Evolutionary conservation across 2,888 invertebrate genomes (phyloP).

Genomic region (Lordiphosa fenestrarum): DNA sequence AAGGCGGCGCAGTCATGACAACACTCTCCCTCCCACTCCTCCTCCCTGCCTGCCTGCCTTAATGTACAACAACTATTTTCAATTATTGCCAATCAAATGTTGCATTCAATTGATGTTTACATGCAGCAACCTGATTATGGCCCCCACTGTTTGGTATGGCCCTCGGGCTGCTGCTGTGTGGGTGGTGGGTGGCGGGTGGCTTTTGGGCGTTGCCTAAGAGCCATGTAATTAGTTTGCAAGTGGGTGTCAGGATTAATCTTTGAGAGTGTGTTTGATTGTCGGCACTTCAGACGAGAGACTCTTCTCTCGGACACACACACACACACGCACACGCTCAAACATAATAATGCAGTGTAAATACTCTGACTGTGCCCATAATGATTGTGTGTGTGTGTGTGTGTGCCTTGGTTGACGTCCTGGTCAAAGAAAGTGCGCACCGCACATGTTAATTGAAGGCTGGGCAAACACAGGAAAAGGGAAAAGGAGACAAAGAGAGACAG

Average conservation of each 20-base stretch:
- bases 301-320: constrained; percentile 14
- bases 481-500: constrained; percentile 2
- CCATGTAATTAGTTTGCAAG: constrained; percentile 76
- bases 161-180: constrained; percentile 20
- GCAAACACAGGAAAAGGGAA: constrained; percentile 36
- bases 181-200: not conserved
- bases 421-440: constrained; percentile 63
- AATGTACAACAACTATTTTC: constrained; percentile 76
- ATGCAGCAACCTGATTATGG: constrained; percentile 68
- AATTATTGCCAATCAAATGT: constrained; percentile 79
- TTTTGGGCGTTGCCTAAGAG: constrained; percentile 61
- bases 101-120: constrained; percentile 77
- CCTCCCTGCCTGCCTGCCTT: constrained; percentile 14
- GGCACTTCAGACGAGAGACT: constrained; percentile 46
- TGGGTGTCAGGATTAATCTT: constrained; percentile 74
- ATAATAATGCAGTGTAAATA: constrained; percentile 63
- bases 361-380: constrained; percentile 44
- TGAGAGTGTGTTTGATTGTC: constrained; percentile 71
- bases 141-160: constrained; percentile 37
- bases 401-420: constrained; percentile 23
- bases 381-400: constrained; percentile 8
- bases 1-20: constrained; percentile 16
- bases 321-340: constrained; percentile 24
- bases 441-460: constrained; percentile 67
- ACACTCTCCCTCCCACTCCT: constrained; percentile 39